Evolutionary conservation across 1,140 invertebrate species (phyloP).

Genomic region (Periplaneta americana): DNA sequence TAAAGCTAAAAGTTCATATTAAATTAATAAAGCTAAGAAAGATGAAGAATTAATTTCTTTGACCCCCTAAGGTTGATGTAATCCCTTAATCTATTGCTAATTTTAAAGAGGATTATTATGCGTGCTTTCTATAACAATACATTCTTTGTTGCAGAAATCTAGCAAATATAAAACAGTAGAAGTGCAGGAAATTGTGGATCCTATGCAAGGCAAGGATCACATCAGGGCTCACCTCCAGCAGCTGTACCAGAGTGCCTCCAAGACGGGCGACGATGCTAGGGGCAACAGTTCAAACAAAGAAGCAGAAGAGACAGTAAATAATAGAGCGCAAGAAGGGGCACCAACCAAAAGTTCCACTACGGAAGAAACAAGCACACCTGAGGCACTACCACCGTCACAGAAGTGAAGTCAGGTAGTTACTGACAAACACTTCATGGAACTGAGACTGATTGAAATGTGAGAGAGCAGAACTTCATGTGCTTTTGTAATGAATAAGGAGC

Average conservation of each 20-base stretch:
- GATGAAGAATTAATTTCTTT: not conserved
- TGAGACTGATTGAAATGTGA: no score
- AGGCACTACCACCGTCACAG: no score
- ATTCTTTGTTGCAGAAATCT: not conserved
- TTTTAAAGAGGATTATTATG: not conserved
- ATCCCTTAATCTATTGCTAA: not conserved
- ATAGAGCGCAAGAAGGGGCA: not conserved
- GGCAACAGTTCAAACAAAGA: not conserved
- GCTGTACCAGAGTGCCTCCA: not conserved
- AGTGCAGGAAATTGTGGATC: not conserved
- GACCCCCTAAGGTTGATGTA: not conserved
- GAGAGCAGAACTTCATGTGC: no score
- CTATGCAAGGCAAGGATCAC: not conserved
- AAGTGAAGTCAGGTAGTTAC: no score
- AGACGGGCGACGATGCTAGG: not conserved
- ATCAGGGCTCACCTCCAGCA: not conserved
- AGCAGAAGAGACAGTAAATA: not conserved
- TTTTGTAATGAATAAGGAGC: no score
- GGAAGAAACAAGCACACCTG: not conserved
- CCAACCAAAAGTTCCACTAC: not conserved
- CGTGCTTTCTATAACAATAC: not conserved
- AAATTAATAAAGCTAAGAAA: not conserved
- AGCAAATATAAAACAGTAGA: not conserved
- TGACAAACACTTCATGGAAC: no score
- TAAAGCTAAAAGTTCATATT: not conserved